Conservation (phyloP, 2,113 vertebrate genomes). For the Coptodon bakossiorum region DNA sequence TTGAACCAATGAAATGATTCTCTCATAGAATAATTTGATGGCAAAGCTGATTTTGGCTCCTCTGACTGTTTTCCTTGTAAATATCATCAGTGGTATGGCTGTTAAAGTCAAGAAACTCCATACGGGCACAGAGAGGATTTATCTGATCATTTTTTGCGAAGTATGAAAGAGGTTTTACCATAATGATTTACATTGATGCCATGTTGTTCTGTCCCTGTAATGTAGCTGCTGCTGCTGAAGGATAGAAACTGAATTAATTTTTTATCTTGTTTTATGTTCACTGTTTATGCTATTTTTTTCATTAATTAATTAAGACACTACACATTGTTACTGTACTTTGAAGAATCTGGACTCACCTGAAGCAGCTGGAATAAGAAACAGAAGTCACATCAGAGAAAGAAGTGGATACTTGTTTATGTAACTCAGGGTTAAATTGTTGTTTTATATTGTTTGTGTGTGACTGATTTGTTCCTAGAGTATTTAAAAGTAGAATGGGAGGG, state of each 20-base stretch:
- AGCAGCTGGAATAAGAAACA: neutral
- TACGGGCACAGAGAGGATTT: neutral
- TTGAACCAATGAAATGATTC: accelerated
- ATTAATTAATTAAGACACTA: neutral
- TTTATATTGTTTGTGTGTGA: neutral
- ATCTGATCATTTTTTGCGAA: neutral
- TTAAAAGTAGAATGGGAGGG: no score
- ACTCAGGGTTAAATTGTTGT: accelerated
- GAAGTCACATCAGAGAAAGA: accelerated
- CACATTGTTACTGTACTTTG: neutral
- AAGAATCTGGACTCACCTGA: neutral
- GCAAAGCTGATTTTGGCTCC: neutral
- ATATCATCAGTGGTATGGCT: neutral
- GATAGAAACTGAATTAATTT: accelerated
- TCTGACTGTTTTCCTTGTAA: neutral
- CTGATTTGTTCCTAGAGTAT: neutral
- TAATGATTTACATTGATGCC: neutral
- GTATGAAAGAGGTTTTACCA: neutral
- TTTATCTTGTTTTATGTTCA: neutral
- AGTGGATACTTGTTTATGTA: neutral
- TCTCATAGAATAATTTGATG: neutral
- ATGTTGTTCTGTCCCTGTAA: neutral
- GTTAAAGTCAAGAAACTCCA: neutral
- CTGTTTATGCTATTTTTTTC: neutral
- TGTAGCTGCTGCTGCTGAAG: neutral